Evolutionary conservation across 2,113 vertebrate species (phyloP).

Genomic region (Upupa epops): DNA sequence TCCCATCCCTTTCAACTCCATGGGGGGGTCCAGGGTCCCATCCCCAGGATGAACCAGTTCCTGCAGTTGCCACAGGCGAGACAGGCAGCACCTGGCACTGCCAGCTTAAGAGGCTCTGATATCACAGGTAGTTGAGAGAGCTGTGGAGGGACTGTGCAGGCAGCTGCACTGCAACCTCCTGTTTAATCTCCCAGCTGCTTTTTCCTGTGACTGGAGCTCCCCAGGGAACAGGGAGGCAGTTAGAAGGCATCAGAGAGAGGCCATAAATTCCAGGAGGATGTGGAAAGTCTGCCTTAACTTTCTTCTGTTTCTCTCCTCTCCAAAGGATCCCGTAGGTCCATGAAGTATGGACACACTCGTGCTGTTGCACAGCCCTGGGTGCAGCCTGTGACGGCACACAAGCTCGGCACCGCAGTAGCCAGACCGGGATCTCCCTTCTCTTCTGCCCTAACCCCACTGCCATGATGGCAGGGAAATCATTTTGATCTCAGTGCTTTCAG

Average conservation of each 20-base stretch:
- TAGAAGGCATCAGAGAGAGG: background rate
- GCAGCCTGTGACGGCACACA: fast-evolving
- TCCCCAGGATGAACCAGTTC: background rate
- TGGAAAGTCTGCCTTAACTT: background rate
- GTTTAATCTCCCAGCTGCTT: slow-evolving; percentile 25
- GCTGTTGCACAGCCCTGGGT: fast-evolving
- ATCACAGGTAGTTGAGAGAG: background rate
- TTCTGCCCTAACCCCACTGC: background rate
- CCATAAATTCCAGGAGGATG: background rate
- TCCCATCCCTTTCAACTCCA: background rate
- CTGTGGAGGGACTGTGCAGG: background rate
- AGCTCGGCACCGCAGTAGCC: background rate
- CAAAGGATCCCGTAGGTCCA: background rate
- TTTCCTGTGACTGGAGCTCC: background rate
- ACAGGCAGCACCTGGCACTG: background rate
- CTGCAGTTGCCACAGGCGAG: fast-evolving
- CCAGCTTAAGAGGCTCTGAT: background rate
- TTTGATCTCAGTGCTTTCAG: background rate
- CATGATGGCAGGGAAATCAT: background rate
- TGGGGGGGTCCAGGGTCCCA: background rate
- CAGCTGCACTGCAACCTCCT: background rate
- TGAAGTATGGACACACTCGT: background rate
- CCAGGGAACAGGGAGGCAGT: background rate
- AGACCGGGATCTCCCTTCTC: background rate
- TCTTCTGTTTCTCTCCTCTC: background rate